Base-by-base conservation (phyloP, 2,113 vertebrate genomes). In the Callipepla californica region DNA sequence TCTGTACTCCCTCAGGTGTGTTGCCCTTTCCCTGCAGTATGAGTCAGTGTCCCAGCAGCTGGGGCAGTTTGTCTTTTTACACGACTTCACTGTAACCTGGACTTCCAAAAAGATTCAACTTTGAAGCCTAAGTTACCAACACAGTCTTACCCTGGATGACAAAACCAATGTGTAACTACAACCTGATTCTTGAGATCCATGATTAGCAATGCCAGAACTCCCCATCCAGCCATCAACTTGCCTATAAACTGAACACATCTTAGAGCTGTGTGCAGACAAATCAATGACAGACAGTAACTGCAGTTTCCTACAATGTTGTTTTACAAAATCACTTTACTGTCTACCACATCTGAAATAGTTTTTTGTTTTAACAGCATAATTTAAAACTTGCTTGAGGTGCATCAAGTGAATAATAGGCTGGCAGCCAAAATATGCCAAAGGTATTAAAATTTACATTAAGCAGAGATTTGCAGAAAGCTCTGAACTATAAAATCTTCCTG, bases 401-500 rank as follows among this genome's bases (percentile, higher is more conserved):
- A 42, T 72, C 79, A 83, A 65, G 25, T 85, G 79, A 95, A 86
- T 86, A 92, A 85, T 50, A 88, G 47, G 84, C 58, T 93, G 34
- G 53, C 80, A 96, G 80, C 83, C 85, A 94, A 96, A 95, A 91
- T 95, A 93, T 58, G 77, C 72, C 66, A 67, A 79, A 83, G 28
- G 45, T 92, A 92, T 78, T 93, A 80, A 94, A 94, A 94, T 82
- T 81, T 93, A 92, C 92, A 86, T 92, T 96, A 94, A 87, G 68
- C 57, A 86, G 93, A 89, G 72, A 92, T 82, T 94, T 89, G 26
- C 47, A 94, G 84, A 62, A 91, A 95, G 78, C 86, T 92, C 77
- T 90, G 65, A 87, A 95, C 82, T 96, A 94, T 92, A 95, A 96
- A 94, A 79, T 82, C 61, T 87, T 91, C 73, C 62, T 85, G 91